Percentiles rank a stretch among this genome's conserved stretches.
Evolutionary conservation across 2,797 vertebrate genomes (phyloP).

Genomic region (Sebastes aleutianus): DNA sequence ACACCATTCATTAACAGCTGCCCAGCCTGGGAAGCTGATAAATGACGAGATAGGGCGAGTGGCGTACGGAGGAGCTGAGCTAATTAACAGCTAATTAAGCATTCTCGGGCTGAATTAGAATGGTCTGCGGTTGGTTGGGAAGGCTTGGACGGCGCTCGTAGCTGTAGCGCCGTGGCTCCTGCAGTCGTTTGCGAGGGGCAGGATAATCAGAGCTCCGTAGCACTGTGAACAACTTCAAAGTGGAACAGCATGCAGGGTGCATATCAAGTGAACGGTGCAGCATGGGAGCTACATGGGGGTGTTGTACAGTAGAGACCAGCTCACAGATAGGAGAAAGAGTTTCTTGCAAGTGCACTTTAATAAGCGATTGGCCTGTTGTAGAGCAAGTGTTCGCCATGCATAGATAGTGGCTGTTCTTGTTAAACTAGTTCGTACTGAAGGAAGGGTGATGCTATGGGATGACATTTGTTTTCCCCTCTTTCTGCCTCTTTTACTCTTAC

Average conservation of each 20-base stretch:
- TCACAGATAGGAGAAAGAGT: constrained; percentile 32
- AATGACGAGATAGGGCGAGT: constrained; percentile 60
- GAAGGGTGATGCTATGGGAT: constrained; percentile 50
- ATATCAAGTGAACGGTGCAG: constrained; percentile 75
- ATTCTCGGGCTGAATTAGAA: constrained; percentile 51
- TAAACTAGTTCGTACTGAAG: constrained; percentile 39
- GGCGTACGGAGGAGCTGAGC: constrained; percentile 38
- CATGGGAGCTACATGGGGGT: constrained; percentile 41
- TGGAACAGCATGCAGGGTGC: constrained; percentile 61
- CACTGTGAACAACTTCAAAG: constrained; percentile 74
- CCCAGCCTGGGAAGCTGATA: constrained; percentile 70
- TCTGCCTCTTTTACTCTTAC: constrained; percentile 23
- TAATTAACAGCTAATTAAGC: constrained; percentile 74
- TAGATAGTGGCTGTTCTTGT: constrained; percentile 44
- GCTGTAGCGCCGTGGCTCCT: constrained; percentile 25
- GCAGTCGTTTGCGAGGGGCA: constrained; percentile 55
- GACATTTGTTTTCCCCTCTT: constrained; percentile 47
- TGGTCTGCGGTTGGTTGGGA: constrained; percentile 29
- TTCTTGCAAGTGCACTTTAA: constrained; percentile 38
- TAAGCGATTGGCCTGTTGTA: constrained; percentile 26
- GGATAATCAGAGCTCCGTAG: constrained; percentile 65
- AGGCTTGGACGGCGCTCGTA: background rate
- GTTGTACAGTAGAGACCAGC: constrained; percentile 19
- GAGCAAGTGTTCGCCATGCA: constrained; percentile 30
- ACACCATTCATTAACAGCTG: constrained; percentile 72